phyloP scores from a whole-genome alignment of 2,797 vertebrate genomes.

The Premnoplex brunnescens region DNA sequence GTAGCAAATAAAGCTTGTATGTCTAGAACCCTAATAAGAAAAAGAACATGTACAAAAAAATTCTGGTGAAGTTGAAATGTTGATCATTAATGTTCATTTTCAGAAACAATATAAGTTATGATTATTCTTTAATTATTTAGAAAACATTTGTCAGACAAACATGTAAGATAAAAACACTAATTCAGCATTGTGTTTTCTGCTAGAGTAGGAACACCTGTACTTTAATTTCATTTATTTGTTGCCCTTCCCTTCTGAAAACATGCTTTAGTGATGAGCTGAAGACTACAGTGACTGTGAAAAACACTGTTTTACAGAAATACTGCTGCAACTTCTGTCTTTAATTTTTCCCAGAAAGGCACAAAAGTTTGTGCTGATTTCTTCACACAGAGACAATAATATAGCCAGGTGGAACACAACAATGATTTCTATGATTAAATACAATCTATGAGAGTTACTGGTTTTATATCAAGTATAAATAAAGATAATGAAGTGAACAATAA shows the following conservation, averaged over 20 bases:
- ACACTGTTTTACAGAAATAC: background rate
- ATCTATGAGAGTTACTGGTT: background rate
- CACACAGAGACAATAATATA: background rate
- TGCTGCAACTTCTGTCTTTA: background rate
- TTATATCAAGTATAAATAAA: background rate
- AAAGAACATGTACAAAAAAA: accelerated
- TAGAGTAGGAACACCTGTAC: background rate
- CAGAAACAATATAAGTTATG: background rate
- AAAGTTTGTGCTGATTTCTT: background rate
- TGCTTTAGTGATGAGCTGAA: background rate
- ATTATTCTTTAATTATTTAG: background rate
- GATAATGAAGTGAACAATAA: background rate
- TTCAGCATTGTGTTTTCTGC: background rate
- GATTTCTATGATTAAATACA: background rate
- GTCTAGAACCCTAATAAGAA: background rate
- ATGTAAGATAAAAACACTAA: background rate
- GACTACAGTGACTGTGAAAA: background rate
- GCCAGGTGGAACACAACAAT: background rate
- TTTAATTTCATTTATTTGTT: background rate
- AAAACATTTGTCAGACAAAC: background rate
- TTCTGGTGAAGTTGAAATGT: background rate
- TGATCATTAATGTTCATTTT: background rate
- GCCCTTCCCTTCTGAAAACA: background rate
- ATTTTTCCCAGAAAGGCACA: background rate
- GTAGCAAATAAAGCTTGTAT: background rate